phyloP scores from a whole-genome alignment of 53 echinoderm and acorn worm genomes.

The Zoroaster sp. region DNA sequence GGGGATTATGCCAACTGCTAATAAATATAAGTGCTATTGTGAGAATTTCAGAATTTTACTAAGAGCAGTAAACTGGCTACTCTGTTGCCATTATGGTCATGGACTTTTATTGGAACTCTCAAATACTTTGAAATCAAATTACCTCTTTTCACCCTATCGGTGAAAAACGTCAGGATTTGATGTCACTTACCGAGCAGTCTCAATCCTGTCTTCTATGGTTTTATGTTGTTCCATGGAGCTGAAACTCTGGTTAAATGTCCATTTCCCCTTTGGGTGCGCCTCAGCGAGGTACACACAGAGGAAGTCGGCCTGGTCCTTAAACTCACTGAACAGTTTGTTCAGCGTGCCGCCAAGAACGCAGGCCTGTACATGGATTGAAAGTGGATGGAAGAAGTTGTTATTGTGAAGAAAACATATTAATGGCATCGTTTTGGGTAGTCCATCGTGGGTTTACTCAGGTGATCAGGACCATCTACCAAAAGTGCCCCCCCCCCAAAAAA shows the following conservation, averaged over 20 bases:
- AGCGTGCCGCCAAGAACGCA: slow-evolving; percentile 73
- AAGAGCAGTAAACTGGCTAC: no score
- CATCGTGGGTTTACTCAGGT: no score
- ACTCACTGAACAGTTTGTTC: slow-evolving; percentile 59
- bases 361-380: slow-evolving; percentile 41
- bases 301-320: slow-evolving; percentile 74
- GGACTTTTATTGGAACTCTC: no score
- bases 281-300: slow-evolving; percentile 77
- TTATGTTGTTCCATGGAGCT: slow-evolving; percentile 53
- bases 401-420: background rate
- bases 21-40: no score
- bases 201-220: slow-evolving; percentile 59
- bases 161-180: background rate
- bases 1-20: no score
- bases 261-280: slow-evolving; percentile 64
- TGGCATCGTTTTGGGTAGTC: no score
- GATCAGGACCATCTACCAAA: no score
- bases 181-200: slow-evolving; percentile 58
- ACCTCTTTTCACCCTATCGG: background rate
- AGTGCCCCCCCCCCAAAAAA: no score
- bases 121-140: background rate
- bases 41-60: no score
- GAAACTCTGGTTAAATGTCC: slow-evolving; percentile 33
- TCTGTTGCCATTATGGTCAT: no score
- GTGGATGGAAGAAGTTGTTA: background rate